Evolutionary conservation across 2,888 invertebrate genomes (phyloP), one percentile per base, ranked within the genome.

Genomic region (Notocelia uddmanniana): DNA sequence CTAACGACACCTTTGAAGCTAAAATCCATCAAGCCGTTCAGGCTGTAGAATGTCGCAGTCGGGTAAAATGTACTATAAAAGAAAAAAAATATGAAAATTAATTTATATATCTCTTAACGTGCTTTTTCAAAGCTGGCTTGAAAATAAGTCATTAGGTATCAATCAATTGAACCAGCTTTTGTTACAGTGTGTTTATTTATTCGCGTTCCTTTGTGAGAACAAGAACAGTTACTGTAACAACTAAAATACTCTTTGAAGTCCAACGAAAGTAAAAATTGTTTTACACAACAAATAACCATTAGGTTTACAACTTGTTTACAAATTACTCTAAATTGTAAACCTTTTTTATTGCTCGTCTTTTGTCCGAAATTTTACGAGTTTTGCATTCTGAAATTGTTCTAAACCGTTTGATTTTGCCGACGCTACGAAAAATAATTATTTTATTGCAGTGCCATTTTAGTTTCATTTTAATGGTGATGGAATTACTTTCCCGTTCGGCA

Each of bases 201-300:
- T 60, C 15, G 55, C 55, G 21, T 66, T 45, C 57, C 55, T 45
- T 18, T 26, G 15, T 41, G 41, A 55, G 6, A 15, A 37, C 37
- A 37, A 5, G 21, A 19, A 34, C 34, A 58, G 19, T 64, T 63
- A 60, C 19, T 18, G 9, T 66, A n/a, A 11, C 8, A 41, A 37
- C 13, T 23, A 18, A 31, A 62, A n/a, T 57, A 18, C 15, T 34
- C 50, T 55, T 59, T 59, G 59, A 70, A 70, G 50, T 58, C 13
- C 21, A 64, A 58, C 58, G 69, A 70, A 70, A 70, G 64, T 70
- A 64, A 70, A 64, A 70, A 70, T 64, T 19, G 58, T 69, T 63
- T 50, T 23, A 64, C 21, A 60, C 41, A 26, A 68, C 50, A 63
- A 70, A 57, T 70, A 64, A 64, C 64, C 48, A 70, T 70, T 41